These are phyloP conservation scores for Charina bottae DNA, from an alignment of 2,113 vertebrate species.

Conservation along the genomic window DNA sequence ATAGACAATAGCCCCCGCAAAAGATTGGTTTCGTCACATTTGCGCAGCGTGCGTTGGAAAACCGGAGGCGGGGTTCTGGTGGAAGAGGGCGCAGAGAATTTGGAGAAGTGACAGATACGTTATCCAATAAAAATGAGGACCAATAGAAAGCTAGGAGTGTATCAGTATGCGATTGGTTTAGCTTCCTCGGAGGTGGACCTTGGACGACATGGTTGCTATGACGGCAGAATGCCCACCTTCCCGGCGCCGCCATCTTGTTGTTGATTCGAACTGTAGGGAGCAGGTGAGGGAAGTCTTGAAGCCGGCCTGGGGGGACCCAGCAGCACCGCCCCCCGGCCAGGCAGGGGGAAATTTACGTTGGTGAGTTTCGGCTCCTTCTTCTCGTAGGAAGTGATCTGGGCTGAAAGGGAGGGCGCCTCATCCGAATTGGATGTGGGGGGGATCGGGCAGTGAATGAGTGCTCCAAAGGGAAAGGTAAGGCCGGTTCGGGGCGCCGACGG, in stretches of 20 bases:
- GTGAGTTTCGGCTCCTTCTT: background rate
- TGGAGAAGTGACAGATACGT: fast-evolving
- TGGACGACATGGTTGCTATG: slow-evolving; percentile 65
- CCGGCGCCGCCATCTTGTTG: slow-evolving; percentile 73
- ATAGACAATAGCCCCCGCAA: background rate
- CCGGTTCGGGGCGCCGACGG: background rate
- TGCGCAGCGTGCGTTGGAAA: slow-evolving; percentile 56
- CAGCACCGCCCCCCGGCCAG: slow-evolving; percentile 37
- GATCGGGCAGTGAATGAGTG: background rate
- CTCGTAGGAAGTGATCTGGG: background rate
- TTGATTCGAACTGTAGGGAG: slow-evolving; percentile 65
- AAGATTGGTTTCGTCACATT: slow-evolving; percentile 29
- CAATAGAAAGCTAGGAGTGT: fast-evolving
- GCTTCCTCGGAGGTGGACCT: background rate
- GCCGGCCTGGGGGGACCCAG: slow-evolving; percentile 26
- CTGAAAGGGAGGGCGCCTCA: no score
- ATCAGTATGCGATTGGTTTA: fast-evolving
- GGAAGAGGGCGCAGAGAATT: background rate
- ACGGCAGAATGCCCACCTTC: slow-evolving; percentile 53
- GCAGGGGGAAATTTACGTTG: slow-evolving; percentile 40
- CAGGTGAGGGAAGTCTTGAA: slow-evolving; percentile 33
- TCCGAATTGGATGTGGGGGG: background rate
- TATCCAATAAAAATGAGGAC: fast-evolving
- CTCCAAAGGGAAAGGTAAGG: background rate
- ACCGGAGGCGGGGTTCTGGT: background rate